Percentiles rank a stretch among this genome's conserved stretches.
Conservation (phyloP, 2,888 invertebrate genomes). For the Tipula unca region DNA sequence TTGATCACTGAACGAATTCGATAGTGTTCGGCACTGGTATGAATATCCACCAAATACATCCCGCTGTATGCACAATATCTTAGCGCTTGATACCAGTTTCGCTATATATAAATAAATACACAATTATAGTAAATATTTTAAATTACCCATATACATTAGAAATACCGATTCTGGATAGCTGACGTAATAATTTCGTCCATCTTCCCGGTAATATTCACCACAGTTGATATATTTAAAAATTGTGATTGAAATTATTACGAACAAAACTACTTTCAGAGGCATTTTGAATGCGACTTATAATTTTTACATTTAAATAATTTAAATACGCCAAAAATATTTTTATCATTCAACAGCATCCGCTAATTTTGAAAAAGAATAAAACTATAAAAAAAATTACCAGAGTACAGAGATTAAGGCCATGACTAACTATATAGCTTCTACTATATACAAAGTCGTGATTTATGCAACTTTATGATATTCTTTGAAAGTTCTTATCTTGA, state of each 20-base stretch:
- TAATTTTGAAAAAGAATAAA: too few species aligned
- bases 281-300: neutral
- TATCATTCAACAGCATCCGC: neutral
- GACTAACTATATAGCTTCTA: too few species aligned
- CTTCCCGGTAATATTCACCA: neutral
- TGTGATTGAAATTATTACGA: neutral
- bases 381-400: too few species aligned
- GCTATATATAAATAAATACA: neutral
- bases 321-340: neutral
- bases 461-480: neutral
- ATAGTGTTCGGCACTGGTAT: neutral
- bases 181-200: neutral
- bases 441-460: too few species aligned
- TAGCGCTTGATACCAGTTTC: neutral
- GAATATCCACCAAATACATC: neutral
- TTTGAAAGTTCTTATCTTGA: neutral
- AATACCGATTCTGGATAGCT: neutral
- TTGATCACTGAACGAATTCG: neutral
- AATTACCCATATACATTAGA: neutral
- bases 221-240: neutral
- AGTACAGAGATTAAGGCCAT: too few species aligned
- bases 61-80: neutral
- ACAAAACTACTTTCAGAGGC: neutral
- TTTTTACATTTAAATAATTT: neutral
- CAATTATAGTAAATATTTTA: neutral